Evolutionary conservation across 2,888 invertebrate species (phyloP), one percentile per base, ranked within the genome.

Genomic region (Mystacides longicornis): DNA sequence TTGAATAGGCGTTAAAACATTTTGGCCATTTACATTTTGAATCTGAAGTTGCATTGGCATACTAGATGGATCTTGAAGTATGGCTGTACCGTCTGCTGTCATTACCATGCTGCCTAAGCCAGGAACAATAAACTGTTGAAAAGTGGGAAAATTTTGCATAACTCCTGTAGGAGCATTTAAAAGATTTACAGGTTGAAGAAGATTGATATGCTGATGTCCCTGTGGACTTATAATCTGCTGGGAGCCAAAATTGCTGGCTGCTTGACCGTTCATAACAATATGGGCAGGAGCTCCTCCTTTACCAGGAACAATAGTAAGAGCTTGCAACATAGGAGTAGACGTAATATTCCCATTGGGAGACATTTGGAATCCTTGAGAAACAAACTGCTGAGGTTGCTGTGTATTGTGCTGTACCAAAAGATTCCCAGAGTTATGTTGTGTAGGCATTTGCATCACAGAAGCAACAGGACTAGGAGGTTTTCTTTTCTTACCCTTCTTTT

Each of bases 81-180:
- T 77, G 0, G 89, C 87, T 0, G 89, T 84, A 23, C 86, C 86
- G 65, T 87, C 87, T 0, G 89, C 84, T 9, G 87, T 85, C 87
- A 91, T 87, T 1, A 92, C 86, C 83, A 91, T 85, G 1, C 90
- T 87, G 14, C 87, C 82, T 2, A 88, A 72, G 62, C 90, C 89
- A 11, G 90, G 90, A 54, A 91, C 85, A 52, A 91, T 83, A 64
- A 91, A 85, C 66, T 91, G 91, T 67, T 90, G 91, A 63, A 87
- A 86, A 0, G 86, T 83, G 0, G 87, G 87, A 67, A 87, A 86
- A 67, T 87, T 87, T 50, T 86, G 84, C 62, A 87, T 83, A 56
- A 86, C 82, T 3, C 82, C 81, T 31, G 82, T 79, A 0, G 82
- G 74, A 49, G 83, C 81, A 54, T 88, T 89, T 57, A 89, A 80